phyloP scores from a whole-genome alignment of 2,113 vertebrate genomes.

The Labrus mixtus region DNA sequence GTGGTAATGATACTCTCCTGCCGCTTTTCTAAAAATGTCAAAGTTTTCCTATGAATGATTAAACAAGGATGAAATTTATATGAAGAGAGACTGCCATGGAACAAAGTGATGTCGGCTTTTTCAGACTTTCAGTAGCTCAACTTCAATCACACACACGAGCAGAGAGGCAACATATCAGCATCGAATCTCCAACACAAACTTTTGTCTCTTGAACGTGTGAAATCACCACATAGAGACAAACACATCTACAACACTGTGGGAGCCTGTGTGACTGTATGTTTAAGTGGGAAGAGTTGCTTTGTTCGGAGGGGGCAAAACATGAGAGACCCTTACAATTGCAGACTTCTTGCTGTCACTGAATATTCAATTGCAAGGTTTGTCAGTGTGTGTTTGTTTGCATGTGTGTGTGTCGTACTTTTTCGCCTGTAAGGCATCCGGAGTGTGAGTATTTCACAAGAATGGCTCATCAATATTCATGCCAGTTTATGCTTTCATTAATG shows the following conservation, averaged over 20 bases:
- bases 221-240: slow-evolving; percentile 12
- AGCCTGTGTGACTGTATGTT: slow-evolving; percentile 11
- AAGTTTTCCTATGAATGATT: slow-evolving; percentile 1
- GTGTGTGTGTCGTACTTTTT: slow-evolving; percentile 59
- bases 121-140: not conserved
- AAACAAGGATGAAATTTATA: not conserved
- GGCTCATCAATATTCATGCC: slow-evolving; percentile 83
- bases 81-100: not conserved
- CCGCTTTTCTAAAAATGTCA: not conserved
- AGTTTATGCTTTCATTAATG: slow-evolving; percentile 83
- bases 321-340: slow-evolving; percentile 67
- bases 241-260: not conserved
- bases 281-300: slow-evolving; percentile 5
- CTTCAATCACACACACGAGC: not conserved
- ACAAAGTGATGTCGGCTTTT: not conserved
- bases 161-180: not conserved
- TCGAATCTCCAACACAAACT: not conserved
- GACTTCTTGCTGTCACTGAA: slow-evolving; percentile 73
- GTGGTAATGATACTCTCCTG: not conserved
- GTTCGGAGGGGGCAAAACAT: slow-evolving; percentile 39
- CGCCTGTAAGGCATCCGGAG: slow-evolving; percentile 74
- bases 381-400: slow-evolving; percentile 32
- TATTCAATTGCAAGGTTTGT: slow-evolving; percentile 80
- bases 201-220: not conserved
- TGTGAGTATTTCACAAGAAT: slow-evolving; percentile 79